A percentile compares a stretch with the other conserved stretches of the same genome.
These are phyloP conservation scores for Phenganax subtilis DNA, from an alignment of 92 coral and sea anemone species.

Conservation along the genomic window DNA sequence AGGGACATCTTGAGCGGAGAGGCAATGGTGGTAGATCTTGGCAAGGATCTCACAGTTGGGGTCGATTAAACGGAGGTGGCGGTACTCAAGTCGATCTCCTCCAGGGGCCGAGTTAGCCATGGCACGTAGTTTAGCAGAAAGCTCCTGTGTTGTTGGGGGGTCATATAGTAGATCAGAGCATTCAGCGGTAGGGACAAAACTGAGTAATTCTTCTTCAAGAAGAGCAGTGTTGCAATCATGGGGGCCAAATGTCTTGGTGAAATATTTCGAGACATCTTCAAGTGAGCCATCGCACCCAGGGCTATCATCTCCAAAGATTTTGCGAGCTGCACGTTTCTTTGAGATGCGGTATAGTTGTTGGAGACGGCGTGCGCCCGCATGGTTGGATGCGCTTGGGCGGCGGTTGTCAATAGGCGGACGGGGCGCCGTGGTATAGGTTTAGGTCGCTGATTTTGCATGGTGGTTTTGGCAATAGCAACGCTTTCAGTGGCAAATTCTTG, in stretches of 20 bases:
- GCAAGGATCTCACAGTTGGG: not conserved
- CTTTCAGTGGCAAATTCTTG: not conserved
- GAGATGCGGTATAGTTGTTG: slow-evolving; percentile 13
- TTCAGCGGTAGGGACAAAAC: not conserved
- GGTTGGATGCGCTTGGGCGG: not conserved
- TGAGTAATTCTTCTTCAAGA: not conserved
- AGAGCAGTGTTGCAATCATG: not conserved
- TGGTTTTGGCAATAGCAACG: not conserved
- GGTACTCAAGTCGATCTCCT: not conserved
- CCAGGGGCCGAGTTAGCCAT: slow-evolving; percentile 4
- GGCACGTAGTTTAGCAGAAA: not conserved
- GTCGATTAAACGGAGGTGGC: not conserved
- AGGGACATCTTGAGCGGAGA: not conserved
- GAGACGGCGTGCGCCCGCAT: not conserved
- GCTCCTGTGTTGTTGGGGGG: not conserved
- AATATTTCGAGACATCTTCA: not conserved
- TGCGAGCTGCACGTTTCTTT: slow-evolving; percentile 13
- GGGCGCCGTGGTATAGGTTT: not conserved
- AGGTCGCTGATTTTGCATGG: not conserved
- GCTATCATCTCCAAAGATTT: slow-evolving; percentile 2
- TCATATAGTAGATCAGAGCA: not conserved
- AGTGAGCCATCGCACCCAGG: not conserved
- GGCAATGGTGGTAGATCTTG: not conserved
- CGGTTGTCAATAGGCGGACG: not conserved
- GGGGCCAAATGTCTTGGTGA: not conserved